Percentiles rank a stretch among this genome's conserved stretches.
These are phyloP conservation scores for Spinus olivaceus DNA, from an alignment of 2,797 vertebrate species.

Conservation along the genomic window DNA sequence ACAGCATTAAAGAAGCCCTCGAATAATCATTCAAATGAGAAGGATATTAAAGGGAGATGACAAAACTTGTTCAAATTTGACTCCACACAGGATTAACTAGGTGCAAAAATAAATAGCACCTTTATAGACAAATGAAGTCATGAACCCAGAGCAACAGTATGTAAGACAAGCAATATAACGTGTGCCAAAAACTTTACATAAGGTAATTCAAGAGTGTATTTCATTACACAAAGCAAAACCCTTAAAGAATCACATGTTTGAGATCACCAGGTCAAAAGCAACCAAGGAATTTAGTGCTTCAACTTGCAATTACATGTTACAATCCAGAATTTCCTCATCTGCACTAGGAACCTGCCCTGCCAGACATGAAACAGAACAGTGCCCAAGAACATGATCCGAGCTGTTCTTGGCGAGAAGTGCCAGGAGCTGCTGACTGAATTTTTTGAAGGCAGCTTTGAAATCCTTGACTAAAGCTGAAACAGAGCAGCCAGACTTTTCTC, in stretches of 20 bases:
- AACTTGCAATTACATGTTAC: not conserved
- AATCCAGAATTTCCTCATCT: not conserved
- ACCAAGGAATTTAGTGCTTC: not conserved
- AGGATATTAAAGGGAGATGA: not conserved
- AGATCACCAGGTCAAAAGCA: not conserved
- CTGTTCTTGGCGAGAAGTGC: not conserved
- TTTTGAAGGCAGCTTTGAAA: not conserved
- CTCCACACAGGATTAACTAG: not conserved
- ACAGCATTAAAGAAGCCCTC: not conserved
- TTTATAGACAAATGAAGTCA: not conserved
- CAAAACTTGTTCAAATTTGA: not conserved
- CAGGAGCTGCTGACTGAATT: not conserved
- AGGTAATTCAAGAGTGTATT: not conserved
- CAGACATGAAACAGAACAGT: not conserved
- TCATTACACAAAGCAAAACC: not conserved
- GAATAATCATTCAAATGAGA: not conserved
- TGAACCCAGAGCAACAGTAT: not conserved
- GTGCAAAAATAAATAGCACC: not conserved
- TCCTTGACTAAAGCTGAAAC: not conserved
- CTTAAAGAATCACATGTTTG: not conserved
- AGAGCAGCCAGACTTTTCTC: not conserved
- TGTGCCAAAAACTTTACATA: not conserved
- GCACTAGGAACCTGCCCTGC: not conserved
- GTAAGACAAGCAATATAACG: not conserved
- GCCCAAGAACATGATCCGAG: not conserved